phyloP scores from a whole-genome alignment of 2,888 invertebrate genomes.

The Caprella mutica region DNA sequence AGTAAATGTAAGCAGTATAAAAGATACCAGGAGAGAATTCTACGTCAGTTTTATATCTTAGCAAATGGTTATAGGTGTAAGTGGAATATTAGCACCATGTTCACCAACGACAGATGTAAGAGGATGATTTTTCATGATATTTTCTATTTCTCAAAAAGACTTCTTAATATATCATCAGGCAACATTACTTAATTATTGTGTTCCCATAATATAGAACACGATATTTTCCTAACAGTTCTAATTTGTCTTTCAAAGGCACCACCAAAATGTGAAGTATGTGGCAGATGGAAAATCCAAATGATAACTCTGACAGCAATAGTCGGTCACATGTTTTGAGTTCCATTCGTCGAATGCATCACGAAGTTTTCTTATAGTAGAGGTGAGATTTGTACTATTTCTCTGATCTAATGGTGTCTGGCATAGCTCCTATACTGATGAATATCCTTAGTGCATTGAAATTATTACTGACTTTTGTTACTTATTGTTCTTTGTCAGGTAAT shows the following conservation, averaged over 20 bases:
- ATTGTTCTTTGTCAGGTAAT: too few relatives aligned
- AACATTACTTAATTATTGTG: neutral
- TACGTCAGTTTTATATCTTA: neutral
- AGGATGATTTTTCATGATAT: neutral
- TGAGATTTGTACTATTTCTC: conserved; percentile 4
- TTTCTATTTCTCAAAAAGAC: neutral
- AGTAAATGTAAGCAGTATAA: neutral
- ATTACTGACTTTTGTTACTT: too few relatives aligned
- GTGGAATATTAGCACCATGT: neutral
- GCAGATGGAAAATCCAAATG: neutral
- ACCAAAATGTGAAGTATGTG: neutral
- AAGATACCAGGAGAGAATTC: neutral
- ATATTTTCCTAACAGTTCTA: too few relatives aligned
- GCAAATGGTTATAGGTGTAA: neutral
- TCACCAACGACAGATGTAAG: neutral
- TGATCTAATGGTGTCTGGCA: neutral
- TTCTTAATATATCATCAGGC: neutral
- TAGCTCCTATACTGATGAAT: neutral
- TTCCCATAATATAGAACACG: too few relatives aligned
- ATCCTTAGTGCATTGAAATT: too few relatives aligned
- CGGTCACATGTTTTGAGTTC: too few relatives aligned
- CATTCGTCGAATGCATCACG: neutral
- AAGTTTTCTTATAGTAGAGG: too few relatives aligned
- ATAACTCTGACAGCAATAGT: neutral
- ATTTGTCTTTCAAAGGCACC: neutral